Evolutionary conservation across 2,888 invertebrate species (phyloP).

Genomic region (Abrostola triplasia): DNA sequence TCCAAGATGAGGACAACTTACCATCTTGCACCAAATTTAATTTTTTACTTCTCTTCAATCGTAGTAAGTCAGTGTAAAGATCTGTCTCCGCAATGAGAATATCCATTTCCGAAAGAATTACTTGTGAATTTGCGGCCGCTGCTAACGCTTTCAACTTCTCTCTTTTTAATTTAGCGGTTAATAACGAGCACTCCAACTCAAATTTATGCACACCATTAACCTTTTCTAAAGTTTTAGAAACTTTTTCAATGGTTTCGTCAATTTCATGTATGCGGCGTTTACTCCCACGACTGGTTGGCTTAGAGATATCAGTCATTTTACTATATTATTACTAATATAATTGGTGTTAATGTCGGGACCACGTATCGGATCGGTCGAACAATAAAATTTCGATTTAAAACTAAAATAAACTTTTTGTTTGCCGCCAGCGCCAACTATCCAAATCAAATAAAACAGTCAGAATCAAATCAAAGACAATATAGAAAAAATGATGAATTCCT

Average conservation of each 20-base stretch:
- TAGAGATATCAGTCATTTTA: too few relatives aligned
- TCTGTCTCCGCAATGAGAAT: not conserved
- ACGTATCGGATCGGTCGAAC: too few relatives aligned
- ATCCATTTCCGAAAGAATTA: not conserved
- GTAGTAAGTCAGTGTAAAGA: not conserved
- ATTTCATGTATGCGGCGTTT: slow-evolving; percentile 3
- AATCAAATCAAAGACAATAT: too few relatives aligned
- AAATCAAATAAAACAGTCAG: too few relatives aligned
- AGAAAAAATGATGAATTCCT: too few relatives aligned
- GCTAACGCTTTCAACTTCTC: not conserved
- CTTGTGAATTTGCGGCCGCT: not conserved
- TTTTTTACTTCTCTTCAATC: not conserved
- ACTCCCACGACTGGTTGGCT: not conserved
- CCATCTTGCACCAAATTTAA: not conserved
- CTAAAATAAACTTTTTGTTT: too few relatives aligned
- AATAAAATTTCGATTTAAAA: too few relatives aligned
- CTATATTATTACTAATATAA: too few relatives aligned
- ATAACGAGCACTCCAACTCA: not conserved
- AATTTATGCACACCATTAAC: not conserved
- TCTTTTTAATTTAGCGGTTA: not conserved
- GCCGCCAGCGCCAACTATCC: too few relatives aligned
- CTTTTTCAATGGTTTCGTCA: not conserved
- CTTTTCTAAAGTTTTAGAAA: not conserved
- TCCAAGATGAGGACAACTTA: not conserved
- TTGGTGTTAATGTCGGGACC: too few relatives aligned